Conservation (phyloP, 23 tunicate genomes). For the Corella eumyota region DNA sequence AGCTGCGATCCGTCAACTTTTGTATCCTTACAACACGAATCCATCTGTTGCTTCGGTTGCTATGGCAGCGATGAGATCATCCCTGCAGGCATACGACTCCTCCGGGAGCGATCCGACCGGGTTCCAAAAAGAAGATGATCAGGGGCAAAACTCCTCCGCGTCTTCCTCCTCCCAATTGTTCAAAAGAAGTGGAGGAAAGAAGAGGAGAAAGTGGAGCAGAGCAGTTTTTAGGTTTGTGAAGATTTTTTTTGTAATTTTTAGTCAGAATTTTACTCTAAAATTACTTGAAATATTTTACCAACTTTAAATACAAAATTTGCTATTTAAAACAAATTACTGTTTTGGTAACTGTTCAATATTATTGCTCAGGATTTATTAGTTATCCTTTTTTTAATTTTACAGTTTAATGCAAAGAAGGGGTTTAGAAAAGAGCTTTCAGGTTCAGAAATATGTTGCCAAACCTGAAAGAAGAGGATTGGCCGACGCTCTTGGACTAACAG, state of each 20-base stretch:
- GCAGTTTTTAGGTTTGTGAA: slow-evolving; percentile 77
- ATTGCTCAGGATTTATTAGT: too few species aligned
- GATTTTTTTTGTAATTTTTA: too few species aligned
- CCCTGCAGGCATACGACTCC: slow-evolving; percentile 4
- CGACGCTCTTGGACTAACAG: slow-evolving; percentile 76
- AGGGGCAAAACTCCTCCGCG: too few species aligned
- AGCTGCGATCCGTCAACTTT: slow-evolving; percentile 6
- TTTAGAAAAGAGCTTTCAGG: slow-evolving; percentile 78
- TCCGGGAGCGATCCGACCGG: too few species aligned
- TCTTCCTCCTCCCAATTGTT: too few species aligned
- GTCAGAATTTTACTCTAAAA: too few species aligned
- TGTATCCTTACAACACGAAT: slow-evolving; percentile 18
- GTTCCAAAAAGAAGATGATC: too few species aligned
- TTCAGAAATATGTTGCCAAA: slow-evolving; percentile 81
- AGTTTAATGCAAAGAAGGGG: slow-evolving; percentile 74
- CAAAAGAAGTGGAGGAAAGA: slow-evolving; percentile 26
- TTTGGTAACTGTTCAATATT: too few species aligned
- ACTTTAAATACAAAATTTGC: too few species aligned
- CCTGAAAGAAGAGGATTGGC: slow-evolving; percentile 76
- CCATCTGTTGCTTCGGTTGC: slow-evolving; percentile 15
- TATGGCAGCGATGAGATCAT: slow-evolving; percentile 20
- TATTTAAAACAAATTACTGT: too few species aligned
- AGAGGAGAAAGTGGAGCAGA: slow-evolving; percentile 89
- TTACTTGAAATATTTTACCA: too few species aligned
- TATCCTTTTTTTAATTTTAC: slow-evolving; percentile 6